A percentile compares a stretch with the other conserved stretches of the same genome.
Conservation (phyloP, 2,113 vertebrate genomes). For the Sphyrna mokarran region DNA sequence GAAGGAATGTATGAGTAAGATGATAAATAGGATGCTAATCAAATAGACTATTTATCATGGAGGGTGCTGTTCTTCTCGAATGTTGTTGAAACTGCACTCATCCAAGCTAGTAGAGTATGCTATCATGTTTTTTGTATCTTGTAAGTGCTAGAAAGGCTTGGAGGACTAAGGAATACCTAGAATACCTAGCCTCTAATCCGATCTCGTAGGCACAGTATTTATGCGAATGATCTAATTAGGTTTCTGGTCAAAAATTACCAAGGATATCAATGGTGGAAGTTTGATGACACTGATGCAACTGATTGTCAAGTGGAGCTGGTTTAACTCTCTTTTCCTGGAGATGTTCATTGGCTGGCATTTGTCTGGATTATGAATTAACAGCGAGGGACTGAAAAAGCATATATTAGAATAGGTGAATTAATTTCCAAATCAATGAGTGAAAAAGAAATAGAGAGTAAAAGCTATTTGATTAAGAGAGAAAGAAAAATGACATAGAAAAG, state of each 20-base stretch:
- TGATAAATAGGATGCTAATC: too few relatives aligned
- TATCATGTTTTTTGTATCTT: background rate
- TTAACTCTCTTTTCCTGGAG: background rate
- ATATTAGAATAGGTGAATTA: background rate
- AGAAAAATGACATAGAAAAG: background rate
- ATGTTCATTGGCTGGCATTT: background rate
- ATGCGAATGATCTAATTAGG: background rate
- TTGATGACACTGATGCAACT: background rate
- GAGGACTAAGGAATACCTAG: background rate
- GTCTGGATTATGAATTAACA: background rate
- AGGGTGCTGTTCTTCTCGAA: background rate
- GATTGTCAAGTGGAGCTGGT: background rate
- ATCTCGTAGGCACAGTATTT: background rate
- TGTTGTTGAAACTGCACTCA: background rate
- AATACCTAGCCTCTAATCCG: background rate
- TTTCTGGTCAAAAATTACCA: background rate
- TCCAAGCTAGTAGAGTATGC: background rate
- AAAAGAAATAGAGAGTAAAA: too few relatives aligned
- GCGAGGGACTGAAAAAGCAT: background rate
- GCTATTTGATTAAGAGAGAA: background rate
- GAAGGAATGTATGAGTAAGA: background rate
- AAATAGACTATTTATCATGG: background rate
- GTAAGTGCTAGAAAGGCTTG: background rate
- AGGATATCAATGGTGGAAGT: background rate
- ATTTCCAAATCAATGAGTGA: background rate